Evolutionary conservation across 64 coral and sea anemone genomes (phyloP).

Genomic region (Exaiptasia diaphana): DNA sequence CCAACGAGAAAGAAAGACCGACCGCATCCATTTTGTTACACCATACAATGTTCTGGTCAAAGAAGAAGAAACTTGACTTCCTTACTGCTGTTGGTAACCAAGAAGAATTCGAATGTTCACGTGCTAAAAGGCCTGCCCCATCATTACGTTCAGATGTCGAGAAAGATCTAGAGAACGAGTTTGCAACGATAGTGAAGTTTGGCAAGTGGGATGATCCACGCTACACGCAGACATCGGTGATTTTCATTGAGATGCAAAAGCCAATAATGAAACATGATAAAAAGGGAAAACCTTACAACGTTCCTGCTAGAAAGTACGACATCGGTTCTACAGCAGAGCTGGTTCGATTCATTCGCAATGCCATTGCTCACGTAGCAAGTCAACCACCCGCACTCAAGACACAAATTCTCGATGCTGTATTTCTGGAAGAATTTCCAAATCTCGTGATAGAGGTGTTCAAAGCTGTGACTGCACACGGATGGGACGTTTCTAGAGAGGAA

Average conservation of each 20-base stretch:
- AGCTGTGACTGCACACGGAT: background rate
- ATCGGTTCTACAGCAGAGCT: conserved; percentile 12
- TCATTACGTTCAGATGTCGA: conserved; percentile 21
- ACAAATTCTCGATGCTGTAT: conserved; percentile 20
- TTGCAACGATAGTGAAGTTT: background rate
- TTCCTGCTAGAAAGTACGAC: too few species aligned
- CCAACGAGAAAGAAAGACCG: background rate
- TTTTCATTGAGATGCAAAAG: conserved; percentile 25
- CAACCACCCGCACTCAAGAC: conserved; percentile 5
- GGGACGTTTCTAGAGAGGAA: conserved; percentile 38
- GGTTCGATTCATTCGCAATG: conserved; percentile 31
- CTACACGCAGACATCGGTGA: conserved; percentile 1
- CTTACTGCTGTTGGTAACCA: conserved; percentile 40
- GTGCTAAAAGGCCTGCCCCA: background rate
- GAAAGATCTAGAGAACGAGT: too few species aligned
- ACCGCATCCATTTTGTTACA: background rate
- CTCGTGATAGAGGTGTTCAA: conserved; percentile 48
- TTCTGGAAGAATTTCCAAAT: conserved; percentile 13
- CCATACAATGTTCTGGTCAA: conserved; percentile 17
- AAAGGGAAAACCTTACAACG: background rate
- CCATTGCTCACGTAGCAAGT: conserved; percentile 6
- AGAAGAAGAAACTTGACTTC: conserved; percentile 18
- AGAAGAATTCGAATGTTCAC: conserved; percentile 12
- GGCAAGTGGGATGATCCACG: background rate
- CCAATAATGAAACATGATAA: too few species aligned